Evolutionary conservation across 2,797 vertebrate species (phyloP).

Genomic region (Champsocephalus gunnari): DNA sequence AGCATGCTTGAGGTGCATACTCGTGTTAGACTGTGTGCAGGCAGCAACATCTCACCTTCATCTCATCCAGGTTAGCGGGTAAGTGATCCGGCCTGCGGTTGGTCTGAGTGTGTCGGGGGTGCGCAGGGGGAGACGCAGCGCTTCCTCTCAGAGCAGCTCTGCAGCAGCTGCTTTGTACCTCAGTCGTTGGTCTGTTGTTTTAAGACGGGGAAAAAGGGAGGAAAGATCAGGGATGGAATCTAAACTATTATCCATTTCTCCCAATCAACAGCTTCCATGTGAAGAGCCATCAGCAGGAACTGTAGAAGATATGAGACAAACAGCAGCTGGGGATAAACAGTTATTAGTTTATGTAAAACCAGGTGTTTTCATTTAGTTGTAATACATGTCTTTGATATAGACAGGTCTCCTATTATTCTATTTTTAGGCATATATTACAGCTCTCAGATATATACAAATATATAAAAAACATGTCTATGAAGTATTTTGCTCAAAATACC

Average conservation of each 20-base stretch:
- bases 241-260: conserved; percentile 60
- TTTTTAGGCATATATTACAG: too few species aligned
- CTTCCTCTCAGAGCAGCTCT: conserved; percentile 76
- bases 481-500: too few species aligned
- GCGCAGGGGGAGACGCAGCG: conserved; percentile 68
- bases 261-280: conserved; percentile 59
- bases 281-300: conserved; percentile 60
- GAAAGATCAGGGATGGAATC: conserved; percentile 44
- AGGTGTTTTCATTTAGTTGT: conserved; percentile 24
- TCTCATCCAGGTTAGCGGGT: conserved; percentile 92
- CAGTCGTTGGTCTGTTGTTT: conserved; percentile 84
- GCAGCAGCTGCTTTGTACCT: conserved; percentile 87
- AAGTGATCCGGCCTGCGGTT: conserved; percentile 86
- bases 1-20: not conserved
- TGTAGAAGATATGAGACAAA: conserved; percentile 51
- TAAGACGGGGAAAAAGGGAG: conserved; percentile 66
- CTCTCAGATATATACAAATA: too few species aligned
- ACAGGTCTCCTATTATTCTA: too few species aligned
- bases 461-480: too few species aligned
- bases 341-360: conserved; percentile 19
- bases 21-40: conserved; percentile 11
- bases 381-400: too few species aligned
- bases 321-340: conserved; percentile 59
- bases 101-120: conserved; percentile 71
- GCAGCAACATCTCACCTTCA: conserved; percentile 89